Conservation (phyloP, 1,140 invertebrate genomes). For the Chionoecetes opilio region DNA sequence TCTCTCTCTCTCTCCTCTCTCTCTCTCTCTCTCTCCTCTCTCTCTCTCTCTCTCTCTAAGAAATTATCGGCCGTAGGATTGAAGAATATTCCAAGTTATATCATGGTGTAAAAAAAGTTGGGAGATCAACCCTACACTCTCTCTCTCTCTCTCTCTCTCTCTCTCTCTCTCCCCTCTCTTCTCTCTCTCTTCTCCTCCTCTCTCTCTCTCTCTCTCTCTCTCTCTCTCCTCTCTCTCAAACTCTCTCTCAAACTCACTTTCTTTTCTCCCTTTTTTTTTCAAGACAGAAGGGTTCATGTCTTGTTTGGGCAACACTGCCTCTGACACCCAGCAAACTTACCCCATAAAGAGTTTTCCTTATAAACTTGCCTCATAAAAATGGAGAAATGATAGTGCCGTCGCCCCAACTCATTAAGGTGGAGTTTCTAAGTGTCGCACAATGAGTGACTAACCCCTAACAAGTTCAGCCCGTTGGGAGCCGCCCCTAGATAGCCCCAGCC, state of each 20-base stretch:
- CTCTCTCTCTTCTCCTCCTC: neutral
- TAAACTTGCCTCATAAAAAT: constrained; percentile 70
- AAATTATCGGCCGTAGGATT: too few relatives aligned
- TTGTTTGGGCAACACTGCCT: constrained; percentile 52
- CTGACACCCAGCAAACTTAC: constrained; percentile 57
- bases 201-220: neutral
- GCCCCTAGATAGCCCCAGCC: constrained; percentile 25
- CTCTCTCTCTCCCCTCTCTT: neutral
- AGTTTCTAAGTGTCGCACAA: constrained; percentile 68
- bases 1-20: neutral
- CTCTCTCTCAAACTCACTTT: neutral
- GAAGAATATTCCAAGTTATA: too few relatives aligned
- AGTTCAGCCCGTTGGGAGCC: constrained; percentile 59
- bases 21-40: neutral
- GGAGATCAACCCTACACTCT: too few relatives aligned
- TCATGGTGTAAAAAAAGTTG: too few relatives aligned
- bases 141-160: too few relatives aligned
- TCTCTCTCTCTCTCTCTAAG: neutral
- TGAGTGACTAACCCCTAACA: constrained; percentile 70
- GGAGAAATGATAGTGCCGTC: constrained; percentile 70
- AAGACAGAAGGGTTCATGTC: constrained; percentile 53
- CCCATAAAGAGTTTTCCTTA: constrained; percentile 65
- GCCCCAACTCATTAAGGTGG: constrained; percentile 65
- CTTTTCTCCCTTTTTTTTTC: neutral
- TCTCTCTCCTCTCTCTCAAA: neutral